Base-by-base conservation (phyloP, 2,888 invertebrate genomes). In the Heterodera filipjevi region DNA sequence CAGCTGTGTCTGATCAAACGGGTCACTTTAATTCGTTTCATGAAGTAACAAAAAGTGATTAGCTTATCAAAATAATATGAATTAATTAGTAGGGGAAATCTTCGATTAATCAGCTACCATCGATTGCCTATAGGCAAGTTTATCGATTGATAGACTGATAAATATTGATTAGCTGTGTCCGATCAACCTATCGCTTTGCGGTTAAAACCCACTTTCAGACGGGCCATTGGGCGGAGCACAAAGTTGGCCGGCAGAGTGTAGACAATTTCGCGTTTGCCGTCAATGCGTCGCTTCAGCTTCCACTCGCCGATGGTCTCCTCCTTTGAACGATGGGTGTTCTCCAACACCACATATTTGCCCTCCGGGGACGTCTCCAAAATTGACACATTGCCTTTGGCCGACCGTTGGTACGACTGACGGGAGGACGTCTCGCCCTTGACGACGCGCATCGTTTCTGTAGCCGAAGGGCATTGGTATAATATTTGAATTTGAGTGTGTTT, bases 321-420 rank as follows among this genome's bases (percentile, higher is more conserved):
- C 81, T 89, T 90, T 80, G 84, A 83, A 75, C 90, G 86, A 80
- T 90, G 89, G 44, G 91, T 91, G 86, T 91, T 91, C 87, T 92
- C 91, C n/a, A 91, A 83, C 46, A 89, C 84, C 84, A 91, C 89
- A 86, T 87, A 91, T 83, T 90, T 90, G 77, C 91, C 91, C 81
- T 91, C 90, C n/a, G 91, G 90, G 81, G 89, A 87, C 76, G 90
- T 90, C 83, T 91, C 91, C 64, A 89, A 81, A 79, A 91, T 90
- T 78, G 90, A 87, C 68, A 91, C 88, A 44, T 90, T 90, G 71
- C 91, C 91, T 82, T 90, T 91, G 78, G 91, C 90, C 71, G 90
- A 90, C 75, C 91, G 87, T 84, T 90, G 90, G 88, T 90, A 91
- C 16, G 91, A 91, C 3, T 91, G 91, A 83, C 90, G 91, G 75